phyloP scores from a whole-genome alignment of 2,888 invertebrate species.

The Allolobophora icterica region DNA sequence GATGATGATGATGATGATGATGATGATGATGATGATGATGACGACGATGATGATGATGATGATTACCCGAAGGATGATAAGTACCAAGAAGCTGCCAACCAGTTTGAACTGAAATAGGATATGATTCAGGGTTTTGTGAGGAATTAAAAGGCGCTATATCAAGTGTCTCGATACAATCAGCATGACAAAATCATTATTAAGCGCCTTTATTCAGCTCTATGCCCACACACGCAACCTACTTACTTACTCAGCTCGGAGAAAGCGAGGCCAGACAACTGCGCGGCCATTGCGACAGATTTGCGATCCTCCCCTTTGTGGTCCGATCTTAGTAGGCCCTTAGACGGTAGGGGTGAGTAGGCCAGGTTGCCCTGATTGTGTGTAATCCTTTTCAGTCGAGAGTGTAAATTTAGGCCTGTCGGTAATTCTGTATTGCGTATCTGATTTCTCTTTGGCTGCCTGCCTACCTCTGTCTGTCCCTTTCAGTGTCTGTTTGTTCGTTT shows the following conservation, averaged over 20 bases:
- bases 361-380: neutral
- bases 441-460: neutral
- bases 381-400: neutral
- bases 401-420: neutral
- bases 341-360: neutral
- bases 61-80: constrained; percentile 23
- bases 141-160: no score
- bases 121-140: no score
- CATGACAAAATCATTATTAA: neutral
- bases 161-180: no score
- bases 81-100: neutral
- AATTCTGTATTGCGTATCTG: neutral
- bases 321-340: neutral
- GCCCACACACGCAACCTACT: neutral
- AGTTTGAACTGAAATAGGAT: neutral
- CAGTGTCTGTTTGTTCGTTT: neutral
- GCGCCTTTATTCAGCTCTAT: neutral
- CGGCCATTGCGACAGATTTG: neutral
- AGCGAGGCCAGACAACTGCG: neutral
- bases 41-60: constrained; percentile 35
- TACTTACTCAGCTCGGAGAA: neutral
- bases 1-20: constrained; percentile 17
- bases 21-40: constrained; percentile 2
- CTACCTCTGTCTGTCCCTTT: neutral
- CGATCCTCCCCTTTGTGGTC: neutral